These are phyloP conservation scores for Archocentrus centrarchus DNA, from an alignment of 2,113 vertebrate genomes.

Conservation along the genomic window DNA sequence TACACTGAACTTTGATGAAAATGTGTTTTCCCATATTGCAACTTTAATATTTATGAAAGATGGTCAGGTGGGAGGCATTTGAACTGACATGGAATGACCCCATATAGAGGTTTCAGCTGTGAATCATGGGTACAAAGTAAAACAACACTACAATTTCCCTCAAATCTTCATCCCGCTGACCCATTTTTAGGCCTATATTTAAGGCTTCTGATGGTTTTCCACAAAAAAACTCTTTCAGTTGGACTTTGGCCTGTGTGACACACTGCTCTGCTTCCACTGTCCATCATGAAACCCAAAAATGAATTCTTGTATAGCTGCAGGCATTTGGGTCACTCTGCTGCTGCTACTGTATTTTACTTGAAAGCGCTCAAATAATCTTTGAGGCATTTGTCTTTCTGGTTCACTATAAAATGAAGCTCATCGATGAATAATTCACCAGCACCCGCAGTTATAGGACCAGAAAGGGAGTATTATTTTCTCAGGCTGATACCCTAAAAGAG, in stretches of 20 bases:
- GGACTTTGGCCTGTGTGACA: not conserved
- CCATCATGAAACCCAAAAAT: not conserved
- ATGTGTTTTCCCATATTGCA: not conserved
- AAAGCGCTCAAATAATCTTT: not conserved
- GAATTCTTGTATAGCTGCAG: not conserved
- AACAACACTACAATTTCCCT: not conserved
- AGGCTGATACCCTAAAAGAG: not conserved
- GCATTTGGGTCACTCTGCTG: not conserved
- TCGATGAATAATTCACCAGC: constrained; percentile 35
- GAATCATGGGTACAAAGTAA: not conserved
- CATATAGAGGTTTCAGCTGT: not conserved
- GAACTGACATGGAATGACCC: not conserved
- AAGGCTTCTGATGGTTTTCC: not conserved
- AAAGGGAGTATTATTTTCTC: constrained; percentile 21
- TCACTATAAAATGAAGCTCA: constrained; percentile 1
- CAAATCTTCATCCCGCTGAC: not conserved
- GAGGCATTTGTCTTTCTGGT: not conserved
- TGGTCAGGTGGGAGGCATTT: not conserved
- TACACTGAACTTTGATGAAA: not conserved
- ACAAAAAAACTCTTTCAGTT: not conserved
- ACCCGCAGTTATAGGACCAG: not conserved
- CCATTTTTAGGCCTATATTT: constrained; percentile 1
- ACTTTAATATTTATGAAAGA: not conserved
- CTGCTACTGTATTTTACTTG: not conserved
- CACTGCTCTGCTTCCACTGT: constrained; percentile 13